Percentiles rank a stretch among this genome's conserved stretches.
phyloP scores from a whole-genome alignment of 2,113 vertebrate species.

The Oncorhynchus keta region DNA sequence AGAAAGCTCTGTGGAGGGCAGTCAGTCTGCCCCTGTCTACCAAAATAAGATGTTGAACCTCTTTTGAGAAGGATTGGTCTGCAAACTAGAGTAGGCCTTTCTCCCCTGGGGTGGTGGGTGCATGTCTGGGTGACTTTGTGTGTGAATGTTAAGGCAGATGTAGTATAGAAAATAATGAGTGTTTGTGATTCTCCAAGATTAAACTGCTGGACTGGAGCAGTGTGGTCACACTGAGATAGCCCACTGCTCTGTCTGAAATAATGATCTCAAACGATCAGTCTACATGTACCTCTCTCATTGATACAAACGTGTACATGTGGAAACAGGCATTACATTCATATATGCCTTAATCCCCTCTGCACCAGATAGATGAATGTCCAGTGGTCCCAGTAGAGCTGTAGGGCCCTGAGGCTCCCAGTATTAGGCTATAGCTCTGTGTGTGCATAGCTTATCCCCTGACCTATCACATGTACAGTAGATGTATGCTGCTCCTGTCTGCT shows the following conservation, averaged over 20 bases:
- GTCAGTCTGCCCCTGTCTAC: conserved; percentile 31
- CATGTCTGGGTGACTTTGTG: conserved; percentile 1
- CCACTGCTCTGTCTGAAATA: conserved; percentile 7
- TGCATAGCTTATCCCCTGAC: conserved; percentile 29
- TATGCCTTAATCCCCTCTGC: conserved; percentile 1
- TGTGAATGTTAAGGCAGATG: conserved; percentile 1
- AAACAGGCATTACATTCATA: conserved; percentile 12
- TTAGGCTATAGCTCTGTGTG: not conserved
- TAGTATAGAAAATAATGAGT: not conserved
- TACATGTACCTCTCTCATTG: not conserved
- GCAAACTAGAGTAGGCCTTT: conserved; percentile 2
- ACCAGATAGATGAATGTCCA: not conserved
- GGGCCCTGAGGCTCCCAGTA: not conserved
- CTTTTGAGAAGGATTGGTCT: conserved; percentile 14
- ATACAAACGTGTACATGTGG: not conserved
- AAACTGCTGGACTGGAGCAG: not conserved
- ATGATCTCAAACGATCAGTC: not conserved
- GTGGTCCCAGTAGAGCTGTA: not conserved
- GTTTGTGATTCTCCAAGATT: not conserved
- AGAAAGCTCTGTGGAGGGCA: conserved; percentile 12
- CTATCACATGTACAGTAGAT: conserved; percentile 38
- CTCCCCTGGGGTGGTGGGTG: not conserved
- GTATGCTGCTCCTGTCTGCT: conserved; percentile 42
- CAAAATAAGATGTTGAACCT: conserved; percentile 32
- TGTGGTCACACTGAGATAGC: not conserved